Base-by-base conservation (phyloP, 64 coral and sea anemone species). In the Montipora capricornis region DNA sequence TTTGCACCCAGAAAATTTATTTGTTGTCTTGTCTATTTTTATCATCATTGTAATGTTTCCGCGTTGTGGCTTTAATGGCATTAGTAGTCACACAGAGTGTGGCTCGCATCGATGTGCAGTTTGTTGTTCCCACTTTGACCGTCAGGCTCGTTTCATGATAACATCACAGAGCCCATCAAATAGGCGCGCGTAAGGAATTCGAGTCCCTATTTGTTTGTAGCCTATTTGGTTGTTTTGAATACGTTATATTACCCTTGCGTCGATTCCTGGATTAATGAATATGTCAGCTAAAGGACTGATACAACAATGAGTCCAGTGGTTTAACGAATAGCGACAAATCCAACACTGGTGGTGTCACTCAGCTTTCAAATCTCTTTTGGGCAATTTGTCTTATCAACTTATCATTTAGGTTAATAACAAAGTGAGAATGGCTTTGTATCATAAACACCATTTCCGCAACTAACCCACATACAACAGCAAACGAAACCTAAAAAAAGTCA, bases 151-250 rank as follows among this genome's bases (percentile, higher is more conserved):
- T 71, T 20, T 24, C 68, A 71, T 71, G 68, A 71, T 15, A 20
- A 5, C 4, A 71, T 20, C 68, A 9, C 15, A 24, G 19, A 71
- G 68, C 20, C 20, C 17, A 20, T 24, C 2, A 6, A 71, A 44
- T 0, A 13, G 73, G 73, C 73, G 73, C 26, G 1, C 26, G 22
- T 44, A 44, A 6, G 73, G 22, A 13, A 75, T 44, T 75, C 44
- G 45, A 75, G n/a, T 75, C 24, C 53, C 45, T 49, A 78, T 78
- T 78, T 78, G 76, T 49, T 78, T 78, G 15, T 78, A 49, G 76
- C 12, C 45, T 78, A 78, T 78, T 78, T 78, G 76, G 1, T 78
- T 48, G 73, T 75, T 78, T 78, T 78, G 76, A 78, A 12, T 78
- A 46, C 47, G 45, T 15, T 78, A 78, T 78, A 49, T 19, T 48